Base-by-base conservation (phyloP, 2,888 invertebrate genomes). In the Nomada hirtipes region DNA sequence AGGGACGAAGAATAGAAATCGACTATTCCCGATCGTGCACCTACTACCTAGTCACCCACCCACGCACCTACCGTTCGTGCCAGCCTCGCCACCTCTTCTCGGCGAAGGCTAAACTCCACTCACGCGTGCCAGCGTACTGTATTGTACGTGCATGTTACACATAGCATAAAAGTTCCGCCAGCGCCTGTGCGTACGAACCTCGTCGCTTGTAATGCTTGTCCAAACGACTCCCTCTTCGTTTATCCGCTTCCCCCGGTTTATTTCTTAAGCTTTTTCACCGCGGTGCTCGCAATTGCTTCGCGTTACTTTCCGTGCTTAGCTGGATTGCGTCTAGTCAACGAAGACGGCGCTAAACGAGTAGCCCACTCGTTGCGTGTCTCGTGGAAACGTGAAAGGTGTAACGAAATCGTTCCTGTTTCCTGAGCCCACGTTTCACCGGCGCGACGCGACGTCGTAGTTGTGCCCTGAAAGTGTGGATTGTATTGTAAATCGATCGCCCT, bases 41-140 rank as follows among this genome's bases (percentile, higher is more conserved):
- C 85, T 80, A 82, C 84, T 80, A 82, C 84, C 77, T 74, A 71
- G 57, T 79, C 84, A 78, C 82, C 76, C 76, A 80, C 80, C 75
- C 76, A 77, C 60, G 70, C 78, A 87, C 76, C 81, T 78, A 81
- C 81, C 79, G 63, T 68, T 55, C 55, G 26, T 20, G 13, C 15
- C 82, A 44, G 63, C 59, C 60, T 60, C 26, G 74, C 68, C 74
- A 59, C 70, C 77, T 82, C 79, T 61, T 68, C 67, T 29, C 36
- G 50, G 29, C n/a, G 74, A 74, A 79, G 75, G 71, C 67, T 82
- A 50, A 78, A 80, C 71, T 55, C 71, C 63, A 11, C 53, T 29
- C 73, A 72, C 60, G 72, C 68, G 55, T 65, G 64, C 42, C 72
- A 26, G 50, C 29, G 52, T 20, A 53, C 59, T 52, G 69, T 72